A percentile compares a stretch with the other conserved stretches of the same genome.
phyloP scores from a whole-genome alignment of 2,888 invertebrate species.

The Slavum lentiscoides region DNA sequence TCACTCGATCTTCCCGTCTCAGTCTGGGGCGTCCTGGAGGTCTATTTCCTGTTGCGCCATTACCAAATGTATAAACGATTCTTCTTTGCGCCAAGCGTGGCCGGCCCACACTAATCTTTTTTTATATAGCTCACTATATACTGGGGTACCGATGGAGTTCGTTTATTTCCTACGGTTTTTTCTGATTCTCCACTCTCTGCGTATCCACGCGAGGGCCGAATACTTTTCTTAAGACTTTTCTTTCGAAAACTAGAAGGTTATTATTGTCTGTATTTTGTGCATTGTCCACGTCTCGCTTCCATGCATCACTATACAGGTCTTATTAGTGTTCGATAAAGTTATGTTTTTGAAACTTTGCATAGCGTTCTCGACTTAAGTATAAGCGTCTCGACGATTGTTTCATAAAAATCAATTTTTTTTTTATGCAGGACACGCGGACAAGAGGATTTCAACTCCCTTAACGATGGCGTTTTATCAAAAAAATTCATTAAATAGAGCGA shows the following conservation, averaged over 20 bases:
- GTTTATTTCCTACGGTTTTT: neutral
- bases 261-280: neutral
- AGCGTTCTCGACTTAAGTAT: neutral
- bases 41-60: neutral
- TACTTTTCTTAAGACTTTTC: neutral
- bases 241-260: neutral
- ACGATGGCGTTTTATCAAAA: no score
- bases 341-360: neutral
- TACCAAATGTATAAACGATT: neutral
- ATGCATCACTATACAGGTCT: neutral
- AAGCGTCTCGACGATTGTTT: no score
- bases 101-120: neutral
- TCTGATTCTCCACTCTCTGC: neutral
- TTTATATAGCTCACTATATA: neutral
- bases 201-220: neutral
- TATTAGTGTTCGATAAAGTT: neutral
- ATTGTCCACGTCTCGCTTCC: neutral
- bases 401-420: no score
- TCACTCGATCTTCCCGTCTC: neutral
- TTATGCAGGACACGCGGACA: no score
- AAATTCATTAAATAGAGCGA: no score
- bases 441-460: no score
- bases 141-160: neutral
- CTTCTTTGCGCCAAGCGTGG: neutral
- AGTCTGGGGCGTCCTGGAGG: neutral